Percentiles rank a stretch among this genome's conserved stretches.
These are phyloP conservation scores for Simalia tracyae DNA, from an alignment of 2,797 vertebrate species.

Conservation along the genomic window DNA sequence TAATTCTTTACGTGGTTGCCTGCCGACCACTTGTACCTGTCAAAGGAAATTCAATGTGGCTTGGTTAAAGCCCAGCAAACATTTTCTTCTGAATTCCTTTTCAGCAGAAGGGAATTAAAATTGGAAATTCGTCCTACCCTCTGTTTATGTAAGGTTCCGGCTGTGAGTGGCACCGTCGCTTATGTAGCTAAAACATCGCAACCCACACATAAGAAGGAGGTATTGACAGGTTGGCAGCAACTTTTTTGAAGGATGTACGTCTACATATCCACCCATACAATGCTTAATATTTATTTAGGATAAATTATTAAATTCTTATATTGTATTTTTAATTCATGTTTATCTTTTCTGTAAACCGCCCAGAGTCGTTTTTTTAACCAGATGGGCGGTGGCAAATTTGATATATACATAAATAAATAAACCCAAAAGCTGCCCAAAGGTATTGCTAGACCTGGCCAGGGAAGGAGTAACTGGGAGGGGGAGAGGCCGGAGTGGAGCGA, in stretches of 20 bases:
- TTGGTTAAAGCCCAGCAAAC: neutral
- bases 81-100: slow-evolving; percentile 4
- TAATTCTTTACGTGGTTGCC: neutral
- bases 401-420: no score
- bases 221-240: neutral
- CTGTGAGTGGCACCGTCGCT: neutral
- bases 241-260: neutral
- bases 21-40: no score
- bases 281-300: no score
- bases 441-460: neutral
- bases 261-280: no score
- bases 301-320: no score
- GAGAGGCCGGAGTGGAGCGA: neutral
- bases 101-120: slow-evolving; percentile 63
- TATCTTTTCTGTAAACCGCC: no score
- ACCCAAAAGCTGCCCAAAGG: neutral
- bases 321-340: no score
- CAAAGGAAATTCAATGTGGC: neutral
- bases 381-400: neutral
- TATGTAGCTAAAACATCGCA: neutral
- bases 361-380: neutral
- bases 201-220: neutral
- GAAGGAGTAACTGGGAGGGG: neutral
- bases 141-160: no score
- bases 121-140: slow-evolving; percentile 41